Base-by-base conservation (phyloP, 1,140 invertebrate species). In the Drosophila rufa region DNA sequence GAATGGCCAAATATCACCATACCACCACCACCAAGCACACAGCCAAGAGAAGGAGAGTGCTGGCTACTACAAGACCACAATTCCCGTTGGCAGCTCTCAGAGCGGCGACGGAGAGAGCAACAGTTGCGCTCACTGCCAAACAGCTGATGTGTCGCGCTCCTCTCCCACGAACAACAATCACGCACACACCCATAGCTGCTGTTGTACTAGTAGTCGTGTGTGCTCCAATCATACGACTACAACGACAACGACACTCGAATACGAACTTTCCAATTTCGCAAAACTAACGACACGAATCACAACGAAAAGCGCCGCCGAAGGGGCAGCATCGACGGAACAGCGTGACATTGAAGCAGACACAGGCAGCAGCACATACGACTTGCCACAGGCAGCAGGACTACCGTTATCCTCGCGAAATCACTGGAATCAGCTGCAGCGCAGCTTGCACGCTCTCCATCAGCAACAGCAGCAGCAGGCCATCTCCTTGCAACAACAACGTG, bases 191-290 rank as follows among this genome's bases (percentile, higher is more conserved):
- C 38, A 62, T 4, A 55, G 33, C 56, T 69, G 67, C 51, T 65
- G n/a, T 38, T 89, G 80, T 81, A 6, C 36, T 40, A 92, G 82
- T 92, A 91, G 86, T 85, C 80, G 81, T 86, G 67, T 78, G 83
- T 87, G 78, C 80, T 92, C 86, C 67, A 91, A 91, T 92, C 91
- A 92, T 85, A 91, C 91, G 90, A 92, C 82, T 78, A 82, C 91
- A 85, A 82, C 91, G 71, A 91, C 82, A 86, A 91, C 89, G 70
- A 91, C 91, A 65, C 79, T 92, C 79, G 89, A 92, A 89, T 91
- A 92, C 83, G 92, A 92, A 80, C 76, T 92, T 82, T 89, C 86
- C 73, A 91, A 92, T 80, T 91, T 91, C 67, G 91, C 91, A 86
- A 92, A 91, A 89, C 82, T 92, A 73, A 91, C 80, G 79, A 90